These are phyloP conservation scores for Rotaria socialis DNA, from an alignment of 2,888 invertebrate genomes.

Conservation along the genomic window DNA sequence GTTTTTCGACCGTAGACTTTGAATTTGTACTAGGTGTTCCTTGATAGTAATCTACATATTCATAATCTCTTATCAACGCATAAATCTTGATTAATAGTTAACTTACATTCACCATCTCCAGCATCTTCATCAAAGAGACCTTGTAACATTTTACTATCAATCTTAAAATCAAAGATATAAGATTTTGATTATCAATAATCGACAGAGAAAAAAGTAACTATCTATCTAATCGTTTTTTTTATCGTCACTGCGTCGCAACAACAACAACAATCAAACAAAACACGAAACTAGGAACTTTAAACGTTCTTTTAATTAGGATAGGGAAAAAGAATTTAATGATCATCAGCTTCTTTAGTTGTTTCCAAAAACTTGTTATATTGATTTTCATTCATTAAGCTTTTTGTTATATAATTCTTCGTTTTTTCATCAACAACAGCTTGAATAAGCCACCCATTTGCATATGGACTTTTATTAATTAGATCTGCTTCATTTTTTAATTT, in stretches of 20 bases:
- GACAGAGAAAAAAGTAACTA: too few species aligned
- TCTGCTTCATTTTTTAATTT: slow-evolving; percentile 39
- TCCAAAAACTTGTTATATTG: slow-evolving; percentile 45
- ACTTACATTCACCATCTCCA: not conserved
- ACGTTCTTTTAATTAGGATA: not conserved
- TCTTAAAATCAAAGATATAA: not conserved
- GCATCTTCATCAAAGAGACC: not conserved
- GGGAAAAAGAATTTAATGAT: not conserved
- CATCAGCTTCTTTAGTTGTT: slow-evolving; percentile 13
- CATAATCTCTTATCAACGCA: not conserved
- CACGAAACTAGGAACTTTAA: too few species aligned
- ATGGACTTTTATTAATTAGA: slow-evolving; percentile 39
- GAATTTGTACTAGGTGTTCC: not conserved
- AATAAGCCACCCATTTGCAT: slow-evolving; percentile 43
- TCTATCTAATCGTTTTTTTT: too few species aligned
- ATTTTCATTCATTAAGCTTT: slow-evolving; percentile 38
- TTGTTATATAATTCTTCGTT: not conserved
- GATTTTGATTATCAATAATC: not conserved
- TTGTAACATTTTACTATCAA: not conserved
- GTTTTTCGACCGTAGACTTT: not conserved
- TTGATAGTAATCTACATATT: not conserved
- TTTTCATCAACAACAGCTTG: slow-evolving; percentile 34
- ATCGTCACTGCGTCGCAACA: too few species aligned
- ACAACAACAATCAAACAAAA: too few species aligned
- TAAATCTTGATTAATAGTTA: not conserved